Evolutionary conservation across 2,888 invertebrate genomes (phyloP).

Genomic region (Dastarcus helophoroides): DNA sequence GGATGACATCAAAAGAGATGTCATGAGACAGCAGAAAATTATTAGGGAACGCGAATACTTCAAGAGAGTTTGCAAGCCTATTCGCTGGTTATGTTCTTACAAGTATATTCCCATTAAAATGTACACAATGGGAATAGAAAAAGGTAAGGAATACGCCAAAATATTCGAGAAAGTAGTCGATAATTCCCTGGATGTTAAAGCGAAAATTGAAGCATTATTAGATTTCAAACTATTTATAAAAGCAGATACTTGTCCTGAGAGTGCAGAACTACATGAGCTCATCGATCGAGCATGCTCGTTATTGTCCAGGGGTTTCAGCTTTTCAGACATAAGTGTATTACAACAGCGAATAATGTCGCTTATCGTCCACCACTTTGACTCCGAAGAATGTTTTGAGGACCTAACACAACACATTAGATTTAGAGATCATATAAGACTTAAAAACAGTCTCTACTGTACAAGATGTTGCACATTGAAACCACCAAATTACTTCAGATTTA

Average conservation of each 20-base stretch:
- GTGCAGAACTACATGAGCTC: constrained; percentile 48
- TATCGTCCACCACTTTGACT: constrained; percentile 44
- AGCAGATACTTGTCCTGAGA: constrained; percentile 45
- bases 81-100: constrained; percentile 41
- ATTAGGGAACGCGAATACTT: constrained; percentile 51
- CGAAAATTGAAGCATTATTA: constrained; percentile 57
- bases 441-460: constrained; percentile 40
- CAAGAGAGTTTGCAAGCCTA: constrained; percentile 52
- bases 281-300: constrained; percentile 64
- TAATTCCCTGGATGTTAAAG: constrained; percentile 46
- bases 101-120: constrained; percentile 56
- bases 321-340: constrained; percentile 49
- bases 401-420: not conserved
- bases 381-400: constrained; percentile 7
- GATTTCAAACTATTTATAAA: constrained; percentile 58
- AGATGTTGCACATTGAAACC: constrained; percentile 56
- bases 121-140: constrained; percentile 71
- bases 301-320: constrained; percentile 49
- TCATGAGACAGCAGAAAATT: constrained; percentile 48
- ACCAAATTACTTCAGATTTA: constrained; percentile 47
- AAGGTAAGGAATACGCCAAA: constrained; percentile 61
- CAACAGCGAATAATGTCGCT: constrained; percentile 52
- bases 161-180: constrained; percentile 57
- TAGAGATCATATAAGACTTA: constrained; percentile 27
- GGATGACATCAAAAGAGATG: constrained; percentile 51